Evolutionary conservation across 2,888 invertebrate species (phyloP).

Genomic region (Heliothis peltigera): DNA sequence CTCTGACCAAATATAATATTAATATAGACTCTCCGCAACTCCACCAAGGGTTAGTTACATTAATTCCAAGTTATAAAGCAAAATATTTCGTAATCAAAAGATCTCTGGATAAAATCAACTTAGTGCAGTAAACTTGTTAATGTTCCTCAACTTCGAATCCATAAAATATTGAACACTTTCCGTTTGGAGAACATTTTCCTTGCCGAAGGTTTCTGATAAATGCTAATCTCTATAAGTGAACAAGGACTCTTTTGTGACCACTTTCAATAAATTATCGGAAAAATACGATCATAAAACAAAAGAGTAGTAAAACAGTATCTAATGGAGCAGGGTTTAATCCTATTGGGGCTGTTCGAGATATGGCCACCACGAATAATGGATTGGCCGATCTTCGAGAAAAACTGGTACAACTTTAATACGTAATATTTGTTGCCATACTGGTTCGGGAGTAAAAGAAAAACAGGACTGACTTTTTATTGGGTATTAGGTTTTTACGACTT

Average conservation of each 20-base stretch:
- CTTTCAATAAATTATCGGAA: slow-evolving; percentile 83
- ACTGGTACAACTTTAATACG: slow-evolving; percentile 72
- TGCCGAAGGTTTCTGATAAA: slow-evolving; percentile 47
- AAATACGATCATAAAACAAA: slow-evolving; percentile 85
- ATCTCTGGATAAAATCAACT: slow-evolving; percentile 45
- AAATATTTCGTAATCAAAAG: slow-evolving; percentile 35
- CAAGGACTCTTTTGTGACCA: slow-evolving; percentile 71
- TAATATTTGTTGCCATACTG: slow-evolving; percentile 62
- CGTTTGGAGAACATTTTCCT: slow-evolving; percentile 35
- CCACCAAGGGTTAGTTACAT: slow-evolving; percentile 7
- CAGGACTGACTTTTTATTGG: slow-evolving; percentile 42
- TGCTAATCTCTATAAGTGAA: slow-evolving; percentile 63
- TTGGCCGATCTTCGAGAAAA: slow-evolving; percentile 75
- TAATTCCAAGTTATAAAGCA: slow-evolving; percentile 38
- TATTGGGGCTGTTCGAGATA: slow-evolving; percentile 79
- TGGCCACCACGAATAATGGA: slow-evolving; percentile 80
- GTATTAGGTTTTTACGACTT: slow-evolving; percentile 46
- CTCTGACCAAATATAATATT: slow-evolving; percentile 17
- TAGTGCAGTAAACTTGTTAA: slow-evolving; percentile 33
- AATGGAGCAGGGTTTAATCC: slow-evolving; percentile 81
- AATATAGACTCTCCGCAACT: slow-evolving; percentile 15
- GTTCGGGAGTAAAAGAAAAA: slow-evolving; percentile 54
- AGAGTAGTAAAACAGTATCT: slow-evolving; percentile 83
- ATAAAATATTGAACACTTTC: slow-evolving; percentile 43
- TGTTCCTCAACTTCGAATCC: slow-evolving; percentile 27